phyloP scores from a whole-genome alignment of 2,888 invertebrate genomes.

The Ophioninae sp. region DNA sequence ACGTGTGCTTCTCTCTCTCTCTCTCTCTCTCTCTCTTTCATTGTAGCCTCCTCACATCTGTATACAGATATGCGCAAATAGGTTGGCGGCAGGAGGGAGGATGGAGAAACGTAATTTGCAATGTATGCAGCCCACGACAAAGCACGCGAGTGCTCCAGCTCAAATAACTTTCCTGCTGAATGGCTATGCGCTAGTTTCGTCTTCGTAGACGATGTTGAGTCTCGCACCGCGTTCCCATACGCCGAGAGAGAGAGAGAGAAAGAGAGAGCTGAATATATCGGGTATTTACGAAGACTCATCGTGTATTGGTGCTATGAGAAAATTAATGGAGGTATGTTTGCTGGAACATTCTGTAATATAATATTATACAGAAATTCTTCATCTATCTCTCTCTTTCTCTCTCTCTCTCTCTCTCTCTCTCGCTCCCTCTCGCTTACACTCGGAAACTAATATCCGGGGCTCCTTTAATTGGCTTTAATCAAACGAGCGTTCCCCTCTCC shows the following conservation, averaged over 20 bases:
- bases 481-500: conserved; percentile 53
- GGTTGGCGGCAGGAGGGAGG: conserved; percentile 55
- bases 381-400: background rate
- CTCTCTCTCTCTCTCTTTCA: background rate
- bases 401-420: conserved; percentile 6
- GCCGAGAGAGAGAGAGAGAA: conserved; percentile 45
- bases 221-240: conserved; percentile 61
- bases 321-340: conserved; percentile 29
- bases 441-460: conserved; percentile 70
- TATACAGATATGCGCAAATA: conserved; percentile 9
- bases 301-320: conserved; percentile 12
- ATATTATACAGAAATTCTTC: conserved; percentile 31
- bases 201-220: conserved; percentile 45
- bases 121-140: conserved; percentile 68
- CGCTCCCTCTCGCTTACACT: background rate
- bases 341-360: background rate
- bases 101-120: conserved; percentile 69
- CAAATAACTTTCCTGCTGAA: conserved; percentile 68
- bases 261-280: conserved; percentile 22
- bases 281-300: conserved; percentile 39
- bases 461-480: conserved; percentile 74
- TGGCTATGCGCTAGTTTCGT: conserved; percentile 64
- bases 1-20: background rate
- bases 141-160: conserved; percentile 65
- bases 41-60: background rate